Evolutionary conservation across 2,888 invertebrate species (phyloP), one percentile per base, ranked within the genome.

Genomic region (Listrodromus nycthemerus): DNA sequence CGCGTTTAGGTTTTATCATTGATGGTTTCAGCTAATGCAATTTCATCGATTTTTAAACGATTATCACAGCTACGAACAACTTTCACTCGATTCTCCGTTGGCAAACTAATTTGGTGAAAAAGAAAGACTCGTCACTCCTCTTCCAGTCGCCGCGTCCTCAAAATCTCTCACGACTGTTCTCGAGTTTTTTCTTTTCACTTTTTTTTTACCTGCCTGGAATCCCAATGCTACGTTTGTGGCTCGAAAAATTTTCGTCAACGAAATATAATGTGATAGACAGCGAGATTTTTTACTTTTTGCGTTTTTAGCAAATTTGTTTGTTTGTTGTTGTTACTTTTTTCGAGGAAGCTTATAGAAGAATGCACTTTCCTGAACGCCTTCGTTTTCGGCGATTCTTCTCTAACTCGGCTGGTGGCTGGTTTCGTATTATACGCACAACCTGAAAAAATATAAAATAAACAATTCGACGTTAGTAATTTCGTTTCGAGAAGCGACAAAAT

Each of bases 401-500:
- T 87, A 95, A 94, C 84, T 96, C 96, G 52, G 95, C 95, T 84
- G 96, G 96, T 81, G 97, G 97, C 89, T 97, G 96, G 89, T 95
- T 96, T 90, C 97, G 95, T 91, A 97, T 96, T 86, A 97, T 96
- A 87, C 97, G 95, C 83, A 97, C 97, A 91, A 97, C 95, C 97
- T 97, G 94, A 55, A 87, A 75, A 75, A 74, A 81, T 8, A 74
- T 61, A 63, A 55, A 37, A 75, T 10, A 8, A 1, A 55, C 2
- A 13, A 10, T 55, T 21, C 4, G n/a, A n/a, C n/a, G n/a, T n/a
- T n/a, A n/a, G 24, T 55, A 10, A 55, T 10, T 10, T 21, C 4
- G 13, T 41, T 3, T 41, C 41, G 41, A 37, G 1, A 0, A 41
- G 41, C 41, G 41, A 8, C 7, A 21, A 55, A 55, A 55, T n/a